Evolutionary conservation across 1,140 invertebrate genomes (phyloP), one percentile per base, ranked within the genome.

Genomic region (Mactra quadrangularis): DNA sequence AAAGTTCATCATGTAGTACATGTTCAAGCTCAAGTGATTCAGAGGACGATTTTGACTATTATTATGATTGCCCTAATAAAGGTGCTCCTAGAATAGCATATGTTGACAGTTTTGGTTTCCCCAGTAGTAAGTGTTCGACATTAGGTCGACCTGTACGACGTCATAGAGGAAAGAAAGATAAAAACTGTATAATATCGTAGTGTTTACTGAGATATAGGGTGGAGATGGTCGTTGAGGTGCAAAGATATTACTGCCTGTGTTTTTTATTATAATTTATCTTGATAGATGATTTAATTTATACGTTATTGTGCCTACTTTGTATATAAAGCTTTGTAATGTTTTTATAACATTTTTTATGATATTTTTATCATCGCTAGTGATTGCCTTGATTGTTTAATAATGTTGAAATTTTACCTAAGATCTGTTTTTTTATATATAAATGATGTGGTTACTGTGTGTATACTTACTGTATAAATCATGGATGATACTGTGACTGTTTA

Each of bases 21-120:
- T 91, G 90, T 50, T 91, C 90, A 52, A 91, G 90, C 82, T 90
- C 89, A 33, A 90, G 87, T 70, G 90, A 90, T 52, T 90, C 89
- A 1, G 88, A 90, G 47, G 90, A 90, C 57, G 90, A 86, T 84
- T 88, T 86, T 85, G 89, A 90, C 57, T 87, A 89, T 74, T 88
- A 87, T 72, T 85, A 87, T 55, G 86, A 89, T 62, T 83, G 82
- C 72, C 79, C 88, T 3, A 59, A 66, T 33, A 78, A 70, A 38
- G 38, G 76, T 74, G 52, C 84, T 25, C 59, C 85, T 11, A 86
- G 88, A 77, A 91, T 91, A 41, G 88, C 90, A 3, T 91, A 91
- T 60, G 90, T 91, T n/a, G 90, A 91, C 76, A 89, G 90, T 79
- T 89, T 89, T 87, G 88, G 88, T n/a, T 86, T 89, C 27, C 85